Percentiles rank a stretch among this genome's conserved stretches.
These are phyloP conservation scores for Sitodiplosis mosellana DNA, from an alignment of 1,140 invertebrate species.

Conservation along the genomic window DNA sequence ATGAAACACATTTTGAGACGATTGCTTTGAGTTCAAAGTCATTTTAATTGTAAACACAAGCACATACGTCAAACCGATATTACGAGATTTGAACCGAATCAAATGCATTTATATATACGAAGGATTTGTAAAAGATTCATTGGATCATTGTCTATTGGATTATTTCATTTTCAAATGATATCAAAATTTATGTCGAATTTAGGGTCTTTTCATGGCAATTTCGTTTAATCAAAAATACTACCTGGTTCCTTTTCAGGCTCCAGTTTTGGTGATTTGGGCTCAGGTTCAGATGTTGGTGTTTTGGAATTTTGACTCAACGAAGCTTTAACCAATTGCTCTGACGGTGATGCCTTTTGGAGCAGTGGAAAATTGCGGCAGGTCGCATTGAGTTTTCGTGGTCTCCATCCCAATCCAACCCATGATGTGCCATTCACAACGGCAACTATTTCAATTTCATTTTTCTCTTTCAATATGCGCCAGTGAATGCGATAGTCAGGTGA, in stretches of 20 bases:
- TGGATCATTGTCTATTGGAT: too few species aligned
- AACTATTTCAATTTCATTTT: constrained; percentile 67
- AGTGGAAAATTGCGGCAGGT: constrained; percentile 59
- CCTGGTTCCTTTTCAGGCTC: constrained; percentile 15
- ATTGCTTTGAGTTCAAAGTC: too few species aligned
- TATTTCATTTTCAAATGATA: too few species aligned
- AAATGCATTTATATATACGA: too few species aligned
- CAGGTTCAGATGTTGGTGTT: constrained; percentile 24
- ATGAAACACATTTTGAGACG: too few species aligned
- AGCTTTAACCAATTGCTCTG: constrained; percentile 13
- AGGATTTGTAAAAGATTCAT: too few species aligned
- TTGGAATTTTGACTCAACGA: not conserved
- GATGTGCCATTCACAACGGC: constrained; percentile 66
- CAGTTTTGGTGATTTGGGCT: constrained; percentile 18
- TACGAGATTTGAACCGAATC: too few species aligned
- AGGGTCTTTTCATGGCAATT: too few species aligned
- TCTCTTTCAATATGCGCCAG: constrained; percentile 63
- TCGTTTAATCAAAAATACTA: too few species aligned
- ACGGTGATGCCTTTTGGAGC: constrained; percentile 29
- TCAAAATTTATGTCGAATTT: too few species aligned
- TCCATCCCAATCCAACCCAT: constrained; percentile 73
- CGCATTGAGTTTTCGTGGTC: constrained; percentile 48
- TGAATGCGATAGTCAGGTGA: constrained; percentile 55
- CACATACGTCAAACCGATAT: too few species aligned
- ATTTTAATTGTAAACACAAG: too few species aligned